Percentiles rank a stretch among this genome's conserved stretches.
Evolutionary conservation across 2,888 invertebrate species (phyloP).

Genomic region (Stenchaetothrips biformis): DNA sequence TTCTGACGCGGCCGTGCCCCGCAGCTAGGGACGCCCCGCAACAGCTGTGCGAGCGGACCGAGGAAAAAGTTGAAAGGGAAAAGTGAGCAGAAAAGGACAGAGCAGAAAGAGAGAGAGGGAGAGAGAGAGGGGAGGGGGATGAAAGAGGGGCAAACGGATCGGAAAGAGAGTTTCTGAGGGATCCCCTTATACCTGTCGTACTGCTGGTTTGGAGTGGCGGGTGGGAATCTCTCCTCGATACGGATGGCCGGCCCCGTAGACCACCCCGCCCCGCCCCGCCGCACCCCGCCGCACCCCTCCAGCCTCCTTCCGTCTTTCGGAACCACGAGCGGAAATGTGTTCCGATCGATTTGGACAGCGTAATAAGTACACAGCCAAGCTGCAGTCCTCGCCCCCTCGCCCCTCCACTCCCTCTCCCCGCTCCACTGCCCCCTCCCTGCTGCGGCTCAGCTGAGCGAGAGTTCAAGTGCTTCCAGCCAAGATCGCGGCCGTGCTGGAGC

Average conservation of each 20-base stretch:
- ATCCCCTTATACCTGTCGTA: not conserved
- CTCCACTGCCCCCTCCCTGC: not conserved
- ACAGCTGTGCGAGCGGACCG: not conserved
- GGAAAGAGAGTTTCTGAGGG: not conserved
- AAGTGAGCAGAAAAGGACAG: too few relatives aligned
- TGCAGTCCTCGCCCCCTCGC: not conserved
- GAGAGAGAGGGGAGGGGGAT: too few relatives aligned
- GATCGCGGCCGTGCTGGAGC: not conserved
- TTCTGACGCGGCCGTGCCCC: not conserved
- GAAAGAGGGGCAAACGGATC: too few relatives aligned
- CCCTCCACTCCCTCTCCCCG: not conserved
- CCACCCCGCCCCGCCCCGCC: not conserved
- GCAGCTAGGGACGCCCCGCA: not conserved
- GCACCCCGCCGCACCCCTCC: not conserved
- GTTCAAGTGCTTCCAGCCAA: not conserved
- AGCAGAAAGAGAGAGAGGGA: too few relatives aligned
- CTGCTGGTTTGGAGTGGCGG: not conserved
- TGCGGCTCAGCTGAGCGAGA: not conserved
- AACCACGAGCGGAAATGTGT: not conserved
- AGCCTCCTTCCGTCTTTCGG: not conserved
- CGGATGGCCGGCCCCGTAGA: not conserved
- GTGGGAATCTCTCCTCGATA: not conserved
- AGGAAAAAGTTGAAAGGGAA: not conserved
- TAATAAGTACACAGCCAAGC: constrained; percentile 9
- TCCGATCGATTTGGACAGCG: constrained; percentile 1